phyloP scores from a whole-genome alignment of 1,140 invertebrate species.

The Heliconius hermathena region DNA sequence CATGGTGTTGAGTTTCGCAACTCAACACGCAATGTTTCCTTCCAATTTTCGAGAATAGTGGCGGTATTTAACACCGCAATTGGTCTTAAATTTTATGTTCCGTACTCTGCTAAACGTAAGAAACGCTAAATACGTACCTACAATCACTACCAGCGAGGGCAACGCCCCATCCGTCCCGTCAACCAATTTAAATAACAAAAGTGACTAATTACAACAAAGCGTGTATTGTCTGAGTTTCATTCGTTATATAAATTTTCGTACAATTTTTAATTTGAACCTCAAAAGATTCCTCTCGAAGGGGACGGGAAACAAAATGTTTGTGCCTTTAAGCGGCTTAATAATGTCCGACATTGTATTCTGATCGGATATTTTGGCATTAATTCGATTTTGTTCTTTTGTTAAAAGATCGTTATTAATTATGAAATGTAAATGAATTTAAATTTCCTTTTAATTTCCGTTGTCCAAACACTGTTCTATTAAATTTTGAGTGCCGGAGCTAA shows the following conservation, averaged over 20 bases:
- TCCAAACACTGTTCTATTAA: too few species aligned
- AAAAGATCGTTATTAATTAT: not conserved
- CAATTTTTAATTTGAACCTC: conserved; percentile 11
- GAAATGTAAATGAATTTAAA: not conserved
- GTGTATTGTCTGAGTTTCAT: not conserved
- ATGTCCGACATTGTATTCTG: conserved; percentile 18
- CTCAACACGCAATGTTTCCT: too few species aligned
- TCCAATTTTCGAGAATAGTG: too few species aligned
- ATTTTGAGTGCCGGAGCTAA: too few species aligned
- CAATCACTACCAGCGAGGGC: not conserved
- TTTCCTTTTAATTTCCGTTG: not conserved
- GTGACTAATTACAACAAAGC: conserved; percentile 1
- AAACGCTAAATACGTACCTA: not conserved
- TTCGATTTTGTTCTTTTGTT: conserved; percentile 1
- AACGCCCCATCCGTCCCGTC: not conserved
- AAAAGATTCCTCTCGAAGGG: not conserved
- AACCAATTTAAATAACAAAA: conserved; percentile 12
- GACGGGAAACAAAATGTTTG: not conserved
- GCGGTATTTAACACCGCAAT: too few species aligned
- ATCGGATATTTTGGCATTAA: conserved; percentile 6
- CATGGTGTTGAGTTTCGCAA: too few species aligned
- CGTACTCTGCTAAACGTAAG: too few species aligned
- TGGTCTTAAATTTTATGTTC: too few species aligned
- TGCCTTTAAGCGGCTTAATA: conserved; percentile 28
- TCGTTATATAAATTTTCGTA: not conserved